phyloP scores from a whole-genome alignment of 2,113 vertebrate species.

The Bubo scandiacus region DNA sequence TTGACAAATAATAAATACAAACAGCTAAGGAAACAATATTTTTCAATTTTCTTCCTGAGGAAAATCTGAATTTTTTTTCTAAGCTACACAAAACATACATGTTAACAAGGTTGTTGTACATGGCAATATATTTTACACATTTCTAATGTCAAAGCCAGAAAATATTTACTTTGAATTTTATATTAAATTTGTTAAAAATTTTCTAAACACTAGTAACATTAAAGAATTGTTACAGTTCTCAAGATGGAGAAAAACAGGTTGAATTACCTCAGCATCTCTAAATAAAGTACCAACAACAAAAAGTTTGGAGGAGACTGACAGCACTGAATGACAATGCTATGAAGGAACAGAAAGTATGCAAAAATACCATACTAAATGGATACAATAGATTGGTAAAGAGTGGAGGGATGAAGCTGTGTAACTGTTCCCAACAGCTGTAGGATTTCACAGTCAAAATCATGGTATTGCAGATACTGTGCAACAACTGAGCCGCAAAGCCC shows the following conservation, averaged over 20 bases:
- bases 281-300: background rate
- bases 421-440: background rate
- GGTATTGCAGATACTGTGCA: background rate
- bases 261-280: background rate
- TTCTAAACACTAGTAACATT: background rate
- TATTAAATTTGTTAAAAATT: background rate
- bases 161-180: background rate
- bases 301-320: background rate
- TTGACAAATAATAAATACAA: constrained; percentile 53
- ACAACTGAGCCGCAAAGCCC: background rate
- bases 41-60: background rate
- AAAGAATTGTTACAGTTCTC: background rate
- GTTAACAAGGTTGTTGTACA: background rate
- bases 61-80: background rate
- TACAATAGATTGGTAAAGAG: background rate
- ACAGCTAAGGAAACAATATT: background rate
- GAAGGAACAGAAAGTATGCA: background rate
- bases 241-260: background rate
- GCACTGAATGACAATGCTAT: background rate
- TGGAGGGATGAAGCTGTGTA: background rate
- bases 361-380: background rate
- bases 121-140: background rate
- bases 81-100: background rate
- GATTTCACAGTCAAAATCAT: background rate
- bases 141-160: background rate